These are phyloP conservation scores for Thamnophis sirtalis DNA, from an alignment of 2,113 vertebrate species.

Conservation along the genomic window DNA sequence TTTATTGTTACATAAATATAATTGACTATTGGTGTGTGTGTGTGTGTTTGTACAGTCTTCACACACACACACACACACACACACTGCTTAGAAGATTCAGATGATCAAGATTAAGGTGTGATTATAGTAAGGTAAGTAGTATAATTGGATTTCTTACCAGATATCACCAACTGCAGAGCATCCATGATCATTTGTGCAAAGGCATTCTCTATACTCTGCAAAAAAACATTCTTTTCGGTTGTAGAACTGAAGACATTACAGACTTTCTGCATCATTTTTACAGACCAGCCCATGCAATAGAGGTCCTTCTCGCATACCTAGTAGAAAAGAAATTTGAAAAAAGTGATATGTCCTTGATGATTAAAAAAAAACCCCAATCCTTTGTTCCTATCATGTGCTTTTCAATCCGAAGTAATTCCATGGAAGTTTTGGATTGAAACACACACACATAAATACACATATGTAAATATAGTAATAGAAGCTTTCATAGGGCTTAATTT, in stretches of 20 bases:
- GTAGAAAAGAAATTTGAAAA: neutral
- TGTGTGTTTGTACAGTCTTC: too few relatives aligned
- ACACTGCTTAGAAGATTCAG: neutral
- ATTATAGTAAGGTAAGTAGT: neutral
- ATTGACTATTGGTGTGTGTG: too few relatives aligned
- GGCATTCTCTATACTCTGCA: conserved; percentile 77
- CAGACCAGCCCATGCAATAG: conserved; percentile 86
- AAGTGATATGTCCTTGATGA: accelerated
- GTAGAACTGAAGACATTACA: conserved; percentile 70
- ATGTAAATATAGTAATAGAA: neutral
- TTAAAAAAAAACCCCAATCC: accelerated
- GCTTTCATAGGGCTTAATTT: neutral
- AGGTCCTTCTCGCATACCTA: conserved; percentile 90
- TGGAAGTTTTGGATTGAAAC: neutral
- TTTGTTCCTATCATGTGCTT: neutral
- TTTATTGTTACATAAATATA: neutral
- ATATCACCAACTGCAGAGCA: conserved; percentile 68
- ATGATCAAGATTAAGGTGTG: neutral
- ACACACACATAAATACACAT: neutral
- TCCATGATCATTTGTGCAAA: conserved; percentile 79
- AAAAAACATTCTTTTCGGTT: conserved; percentile 73
- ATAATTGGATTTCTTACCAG: conserved; percentile 63
- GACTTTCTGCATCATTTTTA: conserved; percentile 82
- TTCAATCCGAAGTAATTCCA: neutral
- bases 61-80: too few relatives aligned